phyloP scores from a whole-genome alignment of 2,888 invertebrate genomes.

The Hipparchia sbordonii region DNA sequence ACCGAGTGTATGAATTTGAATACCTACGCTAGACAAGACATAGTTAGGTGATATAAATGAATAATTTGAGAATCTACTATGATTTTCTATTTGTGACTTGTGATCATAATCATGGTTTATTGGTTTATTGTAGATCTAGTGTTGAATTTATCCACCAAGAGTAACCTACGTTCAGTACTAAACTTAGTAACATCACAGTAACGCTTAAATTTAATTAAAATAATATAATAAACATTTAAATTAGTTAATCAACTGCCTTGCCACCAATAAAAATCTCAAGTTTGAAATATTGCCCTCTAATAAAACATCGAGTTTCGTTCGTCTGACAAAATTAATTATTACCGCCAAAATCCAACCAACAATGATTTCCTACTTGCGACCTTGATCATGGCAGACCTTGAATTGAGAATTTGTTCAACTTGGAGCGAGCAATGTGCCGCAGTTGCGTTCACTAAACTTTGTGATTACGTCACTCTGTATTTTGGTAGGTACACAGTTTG shows the following conservation, averaged over 20 bases:
- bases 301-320: conserved; percentile 3
- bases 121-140: not conserved
- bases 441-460: conserved; percentile 79
- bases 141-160: not conserved
- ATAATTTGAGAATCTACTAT: too few species aligned
- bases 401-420: conserved; percentile 53
- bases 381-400: conserved; percentile 76
- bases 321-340: not conserved
- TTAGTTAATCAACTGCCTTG: not conserved
- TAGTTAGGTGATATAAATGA: too few species aligned
- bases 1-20: too few species aligned
- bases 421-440: conserved; percentile 59
- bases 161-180: not conserved
- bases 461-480: conserved; percentile 72
- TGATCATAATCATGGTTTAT: not conserved
- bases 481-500: conserved; percentile 56
- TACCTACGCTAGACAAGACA: too few species aligned
- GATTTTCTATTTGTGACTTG: not conserved
- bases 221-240: not conserved
- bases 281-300: not conserved
- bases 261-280: not conserved
- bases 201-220: not conserved
- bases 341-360: conserved; percentile 39
- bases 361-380: conserved; percentile 60
- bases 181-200: not conserved